Conservation (phyloP, 2,888 invertebrate species). For the Aspidiotus rigidus region DNA sequence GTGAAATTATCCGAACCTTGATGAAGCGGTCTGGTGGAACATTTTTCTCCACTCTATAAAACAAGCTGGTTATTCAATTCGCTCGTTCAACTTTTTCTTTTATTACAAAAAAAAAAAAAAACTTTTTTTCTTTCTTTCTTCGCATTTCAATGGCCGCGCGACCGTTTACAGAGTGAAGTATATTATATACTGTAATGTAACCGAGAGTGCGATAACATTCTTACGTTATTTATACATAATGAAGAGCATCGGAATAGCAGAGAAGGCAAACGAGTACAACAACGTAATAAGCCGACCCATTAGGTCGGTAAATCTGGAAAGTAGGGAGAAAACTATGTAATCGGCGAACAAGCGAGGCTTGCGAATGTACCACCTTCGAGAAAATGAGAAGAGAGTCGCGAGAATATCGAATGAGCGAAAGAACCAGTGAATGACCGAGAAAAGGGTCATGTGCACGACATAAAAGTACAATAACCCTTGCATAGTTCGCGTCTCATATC, state of each 20-base stretch:
- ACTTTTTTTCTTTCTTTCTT: too few species aligned
- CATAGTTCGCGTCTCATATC: constrained; percentile 13
- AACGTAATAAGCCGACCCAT: neutral
- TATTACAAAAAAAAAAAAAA: too few species aligned
- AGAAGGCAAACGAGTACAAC: neutral
- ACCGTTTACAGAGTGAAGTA: too few species aligned
- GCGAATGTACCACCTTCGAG: too few species aligned
- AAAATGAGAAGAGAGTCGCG: neutral
- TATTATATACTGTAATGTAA: too few species aligned
- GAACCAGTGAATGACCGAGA: constrained; percentile 30
- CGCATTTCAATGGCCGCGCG: too few species aligned
- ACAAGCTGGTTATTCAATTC: too few species aligned
- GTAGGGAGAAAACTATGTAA: constrained; percentile 1
- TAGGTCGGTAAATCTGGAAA: neutral
- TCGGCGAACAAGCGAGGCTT: neutral
- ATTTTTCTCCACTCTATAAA: too few species aligned
- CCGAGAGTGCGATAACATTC: too few species aligned
- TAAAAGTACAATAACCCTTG: constrained; percentile 31
- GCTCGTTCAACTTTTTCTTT: too few species aligned
- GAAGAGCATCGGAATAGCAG: neutral
- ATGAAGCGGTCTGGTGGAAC: too few species aligned
- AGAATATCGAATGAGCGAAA: neutral
- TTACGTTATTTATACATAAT: neutral
- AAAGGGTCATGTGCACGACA: constrained; percentile 26
- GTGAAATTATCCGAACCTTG: too few species aligned